Percentiles rank a stretch among this genome's conserved stretches.
phyloP scores from a whole-genome alignment of 2,797 vertebrate species.

The Smutsia temminckii region DNA sequence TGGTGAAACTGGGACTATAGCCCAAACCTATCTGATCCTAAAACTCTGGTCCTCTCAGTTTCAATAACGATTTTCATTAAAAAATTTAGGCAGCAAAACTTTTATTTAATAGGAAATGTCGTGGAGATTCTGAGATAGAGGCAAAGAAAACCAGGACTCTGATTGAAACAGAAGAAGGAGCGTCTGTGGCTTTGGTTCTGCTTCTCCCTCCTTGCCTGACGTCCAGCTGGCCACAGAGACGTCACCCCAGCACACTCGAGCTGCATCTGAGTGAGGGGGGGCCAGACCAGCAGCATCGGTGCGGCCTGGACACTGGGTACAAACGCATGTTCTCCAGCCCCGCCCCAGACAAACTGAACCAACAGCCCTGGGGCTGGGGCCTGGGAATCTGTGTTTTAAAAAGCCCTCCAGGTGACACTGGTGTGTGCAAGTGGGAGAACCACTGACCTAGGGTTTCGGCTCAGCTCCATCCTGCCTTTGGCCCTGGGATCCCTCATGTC shows the following conservation, averaged over 20 bases:
- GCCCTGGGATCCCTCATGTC: accelerated
- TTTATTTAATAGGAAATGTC: neutral
- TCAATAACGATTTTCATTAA: neutral
- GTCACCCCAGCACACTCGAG: neutral
- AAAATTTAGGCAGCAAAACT: neutral
- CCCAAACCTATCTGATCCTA: neutral
- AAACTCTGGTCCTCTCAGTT: neutral
- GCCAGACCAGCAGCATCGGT: neutral
- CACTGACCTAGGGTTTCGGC: neutral
- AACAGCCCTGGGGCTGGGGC: neutral
- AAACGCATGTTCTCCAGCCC: accelerated
- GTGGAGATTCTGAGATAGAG: neutral
- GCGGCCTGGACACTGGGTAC: too few relatives aligned
- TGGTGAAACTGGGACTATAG: neutral
- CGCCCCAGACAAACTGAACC: neutral
- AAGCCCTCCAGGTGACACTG: accelerated
- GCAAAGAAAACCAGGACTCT: neutral
- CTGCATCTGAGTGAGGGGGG: neutral
- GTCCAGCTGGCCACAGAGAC: too few relatives aligned
- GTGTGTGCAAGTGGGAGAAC: neutral
- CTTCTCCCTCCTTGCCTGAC: neutral
- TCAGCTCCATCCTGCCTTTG: neutral
- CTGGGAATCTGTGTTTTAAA: neutral
- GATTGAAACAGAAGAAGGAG: neutral
- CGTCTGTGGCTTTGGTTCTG: neutral